Evolutionary conservation across 2,888 invertebrate genomes (phyloP), one percentile per base, ranked within the genome.

Genomic region (Epinotia nisella): DNA sequence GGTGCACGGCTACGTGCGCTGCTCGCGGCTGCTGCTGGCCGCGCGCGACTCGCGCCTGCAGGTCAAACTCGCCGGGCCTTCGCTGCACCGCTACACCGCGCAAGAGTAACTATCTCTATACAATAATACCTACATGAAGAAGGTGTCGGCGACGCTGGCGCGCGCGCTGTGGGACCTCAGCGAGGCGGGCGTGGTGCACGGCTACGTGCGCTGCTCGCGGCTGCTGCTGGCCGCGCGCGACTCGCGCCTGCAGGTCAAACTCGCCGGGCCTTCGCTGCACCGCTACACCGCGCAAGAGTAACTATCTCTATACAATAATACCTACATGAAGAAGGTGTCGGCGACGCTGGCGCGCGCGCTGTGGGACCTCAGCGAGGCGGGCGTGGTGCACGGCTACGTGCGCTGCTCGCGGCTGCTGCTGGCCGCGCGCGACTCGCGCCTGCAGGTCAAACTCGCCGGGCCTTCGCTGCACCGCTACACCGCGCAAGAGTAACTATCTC

Each of bases 121-220:
- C 41, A 41, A 3, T 13, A 13, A 11, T 41, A 41, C 13, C 2
- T 41, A 13, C 3, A 0, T 13, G 41, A 41, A 10, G 2, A n/a
- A n/a, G n/a, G n/a, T n/a, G n/a, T n/a, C n/a, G n/a, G n/a, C n/a
- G n/a, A n/a, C n/a, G 11, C 1, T 9, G 68, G 97, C 98, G 1
- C 96, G 97, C 41, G 98, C 98, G 11, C 92, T 98, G 35, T 98
- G 97, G 96, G 97, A 98, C 90, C 92, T 98, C 90, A 97, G 97
- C 84, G 97, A 98, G 86, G 96, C 96, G 79, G 95, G 95, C 53
- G 95, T 98, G 41, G 96, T 97, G 66, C 98, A 98, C 91, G 98
- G 97, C 15, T 96, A 96, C 83, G 96, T 98, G 73, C 94, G 98
- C 69, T 98, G 98, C 85, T 94, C 96, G 49, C 96, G 98, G 82